Evolutionary conservation across 2,797 vertebrate species (phyloP).

Genomic region (Thamnophis elegans): DNA sequence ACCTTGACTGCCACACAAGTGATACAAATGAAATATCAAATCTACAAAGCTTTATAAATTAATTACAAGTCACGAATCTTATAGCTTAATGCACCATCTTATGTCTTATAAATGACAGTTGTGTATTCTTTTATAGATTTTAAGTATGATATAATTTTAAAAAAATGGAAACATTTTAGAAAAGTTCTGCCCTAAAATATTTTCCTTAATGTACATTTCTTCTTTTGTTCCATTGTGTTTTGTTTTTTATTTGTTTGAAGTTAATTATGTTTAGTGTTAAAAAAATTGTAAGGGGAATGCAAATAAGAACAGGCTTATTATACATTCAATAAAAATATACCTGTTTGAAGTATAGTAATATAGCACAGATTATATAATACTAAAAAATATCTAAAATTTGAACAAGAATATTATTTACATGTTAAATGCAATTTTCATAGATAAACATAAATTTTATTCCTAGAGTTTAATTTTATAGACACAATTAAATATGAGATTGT

Average conservation of each 20-base stretch:
- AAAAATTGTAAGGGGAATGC: neutral
- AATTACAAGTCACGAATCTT: conserved; percentile 77
- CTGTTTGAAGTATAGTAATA: neutral
- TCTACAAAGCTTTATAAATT: conserved; percentile 71
- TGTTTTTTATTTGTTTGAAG: neutral
- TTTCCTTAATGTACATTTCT: conserved; percentile 1
- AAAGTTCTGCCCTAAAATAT: conserved; percentile 49
- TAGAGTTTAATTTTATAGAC: neutral
- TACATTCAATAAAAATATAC: neutral
- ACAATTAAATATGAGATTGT: neutral
- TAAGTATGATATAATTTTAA: conserved; percentile 62
- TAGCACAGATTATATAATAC: neutral
- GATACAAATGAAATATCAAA: conserved; percentile 68
- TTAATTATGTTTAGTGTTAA: neutral
- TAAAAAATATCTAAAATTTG: neutral
- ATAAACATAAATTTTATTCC: conserved; percentile 4
- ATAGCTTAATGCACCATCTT: conserved; percentile 69
- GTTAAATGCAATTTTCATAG: neutral
- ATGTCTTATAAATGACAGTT: conserved; percentile 77
- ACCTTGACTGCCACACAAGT: conserved; percentile 63
- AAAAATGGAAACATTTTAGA: conserved; percentile 61
- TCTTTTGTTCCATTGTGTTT: neutral
- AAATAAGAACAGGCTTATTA: neutral
- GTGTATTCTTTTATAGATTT: conserved; percentile 71
- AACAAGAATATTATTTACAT: neutral